Conservation (phyloP, 2,888 invertebrate genomes). For the Ceriagrion tenellum region DNA sequence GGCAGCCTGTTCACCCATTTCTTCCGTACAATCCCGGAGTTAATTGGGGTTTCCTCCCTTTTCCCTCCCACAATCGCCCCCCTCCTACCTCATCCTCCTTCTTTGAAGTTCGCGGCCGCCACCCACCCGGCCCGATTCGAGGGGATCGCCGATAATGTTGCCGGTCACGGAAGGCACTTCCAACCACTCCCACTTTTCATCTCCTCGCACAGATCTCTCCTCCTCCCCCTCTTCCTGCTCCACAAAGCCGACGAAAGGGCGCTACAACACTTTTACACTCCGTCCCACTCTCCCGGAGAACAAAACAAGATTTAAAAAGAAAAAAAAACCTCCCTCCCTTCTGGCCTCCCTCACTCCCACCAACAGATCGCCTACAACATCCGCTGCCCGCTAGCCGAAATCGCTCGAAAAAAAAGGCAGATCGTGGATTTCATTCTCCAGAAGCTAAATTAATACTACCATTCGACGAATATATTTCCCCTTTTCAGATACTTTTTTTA, state of each 20-base stretch:
- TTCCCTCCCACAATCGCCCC: background rate
- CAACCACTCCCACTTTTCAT: background rate
- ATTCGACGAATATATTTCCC: too few relatives aligned
- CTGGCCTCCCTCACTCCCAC: background rate
- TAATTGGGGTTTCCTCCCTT: slow-evolving; percentile 46
- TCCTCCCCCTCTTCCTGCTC: too few relatives aligned
- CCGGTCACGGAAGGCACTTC: slow-evolving; percentile 42
- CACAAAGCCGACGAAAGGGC: background rate
- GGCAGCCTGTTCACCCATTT: background rate
- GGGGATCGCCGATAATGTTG: background rate
- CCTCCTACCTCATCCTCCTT: background rate
- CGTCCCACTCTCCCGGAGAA: background rate
- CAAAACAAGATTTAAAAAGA: background rate
- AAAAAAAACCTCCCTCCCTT: background rate
- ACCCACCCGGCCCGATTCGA: background rate
- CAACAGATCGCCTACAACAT: background rate
- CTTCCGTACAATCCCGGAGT: background rate
- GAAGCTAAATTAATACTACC: background rate
- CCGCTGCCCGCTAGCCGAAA: background rate
- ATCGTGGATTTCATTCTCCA: background rate
- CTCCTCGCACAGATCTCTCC: background rate
- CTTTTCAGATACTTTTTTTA: too few relatives aligned
- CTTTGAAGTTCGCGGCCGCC: background rate
- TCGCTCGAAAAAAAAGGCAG: too few relatives aligned
- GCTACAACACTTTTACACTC: background rate